Conservation (phyloP, 2,797 vertebrate genomes). For the Megaceryle alcyon region DNA sequence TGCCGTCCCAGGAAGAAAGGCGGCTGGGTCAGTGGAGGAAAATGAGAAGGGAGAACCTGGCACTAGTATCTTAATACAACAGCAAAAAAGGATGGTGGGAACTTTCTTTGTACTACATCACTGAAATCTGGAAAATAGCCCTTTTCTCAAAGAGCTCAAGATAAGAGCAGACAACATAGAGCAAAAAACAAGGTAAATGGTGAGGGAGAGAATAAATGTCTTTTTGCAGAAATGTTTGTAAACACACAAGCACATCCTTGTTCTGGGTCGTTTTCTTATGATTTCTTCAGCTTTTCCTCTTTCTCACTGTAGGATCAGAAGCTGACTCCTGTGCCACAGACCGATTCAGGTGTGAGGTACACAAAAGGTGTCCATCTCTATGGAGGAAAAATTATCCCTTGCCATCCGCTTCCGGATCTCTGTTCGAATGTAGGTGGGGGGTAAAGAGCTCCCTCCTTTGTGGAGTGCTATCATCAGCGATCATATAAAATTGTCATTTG, state of each 20-base stretch:
- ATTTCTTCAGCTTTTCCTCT: not conserved
- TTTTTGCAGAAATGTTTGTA: not conserved
- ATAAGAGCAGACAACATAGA: not conserved
- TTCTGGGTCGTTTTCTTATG: not conserved
- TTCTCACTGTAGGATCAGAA: fast-evolving
- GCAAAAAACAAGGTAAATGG: not conserved
- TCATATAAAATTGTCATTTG: not conserved
- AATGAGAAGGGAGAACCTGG: not conserved
- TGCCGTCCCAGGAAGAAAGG: not conserved
- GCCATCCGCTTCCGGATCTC: not conserved
- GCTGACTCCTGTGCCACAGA: not conserved
- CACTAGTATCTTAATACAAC: not conserved
- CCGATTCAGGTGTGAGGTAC: not conserved
- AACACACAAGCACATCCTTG: fast-evolving
- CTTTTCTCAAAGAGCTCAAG: not conserved
- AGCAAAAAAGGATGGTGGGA: not conserved
- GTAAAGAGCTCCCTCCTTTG: not conserved
- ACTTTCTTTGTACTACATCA: not conserved
- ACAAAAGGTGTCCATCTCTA: not conserved
- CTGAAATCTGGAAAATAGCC: not conserved
- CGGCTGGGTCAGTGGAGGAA: not conserved
- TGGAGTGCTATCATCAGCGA: not conserved
- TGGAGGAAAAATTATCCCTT: not conserved
- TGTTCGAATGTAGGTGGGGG: not conserved
- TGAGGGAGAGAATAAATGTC: not conserved